These are phyloP conservation scores for Geotrupes spiniger DNA, from an alignment of 2,888 invertebrate species.

Conservation along the genomic window DNA sequence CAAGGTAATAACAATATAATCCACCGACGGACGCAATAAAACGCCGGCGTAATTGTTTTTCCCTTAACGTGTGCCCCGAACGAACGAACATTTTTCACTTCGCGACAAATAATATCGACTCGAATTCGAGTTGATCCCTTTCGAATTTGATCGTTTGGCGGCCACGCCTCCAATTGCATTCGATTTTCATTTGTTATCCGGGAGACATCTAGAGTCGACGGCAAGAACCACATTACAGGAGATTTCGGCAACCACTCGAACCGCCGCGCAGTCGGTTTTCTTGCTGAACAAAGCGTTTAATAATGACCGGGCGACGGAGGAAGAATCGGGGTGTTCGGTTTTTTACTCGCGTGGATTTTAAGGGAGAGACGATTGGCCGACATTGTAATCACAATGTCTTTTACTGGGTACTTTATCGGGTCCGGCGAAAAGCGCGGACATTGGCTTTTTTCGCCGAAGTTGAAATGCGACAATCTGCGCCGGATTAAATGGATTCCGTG, in stretches of 20 bases:
- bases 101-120: not conserved
- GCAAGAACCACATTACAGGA: constrained; percentile 42
- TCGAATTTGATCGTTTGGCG: constrained; percentile 43
- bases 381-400: constrained; percentile 34
- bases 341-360: constrained; percentile 35
- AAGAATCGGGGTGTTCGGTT: constrained; percentile 38
- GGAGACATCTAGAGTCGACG: constrained; percentile 42
- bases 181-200: constrained; percentile 45
- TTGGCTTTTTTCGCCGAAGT: constrained; percentile 29
- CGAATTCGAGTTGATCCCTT: constrained; percentile 34
- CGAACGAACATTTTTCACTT: constrained; percentile 4
- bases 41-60: no score
- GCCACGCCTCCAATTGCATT: constrained; percentile 41
- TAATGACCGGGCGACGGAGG: constrained; percentile 46
- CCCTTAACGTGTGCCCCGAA: no score
- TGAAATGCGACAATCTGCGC: constrained; percentile 39
- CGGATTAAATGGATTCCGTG: constrained; percentile 36
- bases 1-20: no score
- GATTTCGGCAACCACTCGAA: constrained; percentile 45
- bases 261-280: constrained; percentile 33
- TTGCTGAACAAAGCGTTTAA: constrained; percentile 52
- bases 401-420: constrained; percentile 29
- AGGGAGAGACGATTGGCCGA: constrained; percentile 33
- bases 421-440: constrained; percentile 6
- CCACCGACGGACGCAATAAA: no score